Evolutionary conservation across 2,113 vertebrate genomes (phyloP).

Genomic region (Campylomormyrus numenius): DNA sequence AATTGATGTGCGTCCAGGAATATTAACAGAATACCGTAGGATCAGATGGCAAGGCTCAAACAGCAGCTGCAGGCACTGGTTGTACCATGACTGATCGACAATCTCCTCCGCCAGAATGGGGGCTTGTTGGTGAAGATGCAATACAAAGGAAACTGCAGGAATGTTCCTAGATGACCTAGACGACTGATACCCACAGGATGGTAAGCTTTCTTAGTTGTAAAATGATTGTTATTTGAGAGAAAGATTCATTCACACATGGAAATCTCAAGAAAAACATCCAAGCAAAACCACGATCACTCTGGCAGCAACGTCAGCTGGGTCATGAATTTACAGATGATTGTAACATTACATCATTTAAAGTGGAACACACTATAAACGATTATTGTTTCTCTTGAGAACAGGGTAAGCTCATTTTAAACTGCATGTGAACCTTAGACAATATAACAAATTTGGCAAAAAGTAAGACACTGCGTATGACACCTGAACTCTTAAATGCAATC

Average conservation of each 20-base stretch:
- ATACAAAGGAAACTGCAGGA: neutral
- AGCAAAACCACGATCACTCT: neutral
- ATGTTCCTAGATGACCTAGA: neutral
- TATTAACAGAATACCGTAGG: neutral
- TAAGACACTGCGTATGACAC: neutral
- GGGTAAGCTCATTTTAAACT: neutral
- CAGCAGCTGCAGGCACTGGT: neutral
- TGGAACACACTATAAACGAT: neutral
- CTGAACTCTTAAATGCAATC: neutral
- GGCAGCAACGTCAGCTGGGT: neutral
- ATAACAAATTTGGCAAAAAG: neutral
- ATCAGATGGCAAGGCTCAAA: neutral
- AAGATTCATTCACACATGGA: neutral
- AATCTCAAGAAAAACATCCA: neutral
- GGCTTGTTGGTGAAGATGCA: neutral
- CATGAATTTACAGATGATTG: conserved; percentile 8
- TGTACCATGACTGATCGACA: neutral
- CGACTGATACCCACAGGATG: neutral
- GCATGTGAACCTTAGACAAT: neutral
- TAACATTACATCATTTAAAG: neutral
- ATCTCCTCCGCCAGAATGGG: neutral
- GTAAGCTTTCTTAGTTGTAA: neutral
- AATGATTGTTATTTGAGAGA: conserved; percentile 8
- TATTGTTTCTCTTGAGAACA: neutral
- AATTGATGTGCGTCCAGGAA: neutral